Evolutionary conservation across 2,888 invertebrate species (phyloP), one percentile per base, ranked within the genome.

Genomic region (Drosophila kambysellisi): DNA sequence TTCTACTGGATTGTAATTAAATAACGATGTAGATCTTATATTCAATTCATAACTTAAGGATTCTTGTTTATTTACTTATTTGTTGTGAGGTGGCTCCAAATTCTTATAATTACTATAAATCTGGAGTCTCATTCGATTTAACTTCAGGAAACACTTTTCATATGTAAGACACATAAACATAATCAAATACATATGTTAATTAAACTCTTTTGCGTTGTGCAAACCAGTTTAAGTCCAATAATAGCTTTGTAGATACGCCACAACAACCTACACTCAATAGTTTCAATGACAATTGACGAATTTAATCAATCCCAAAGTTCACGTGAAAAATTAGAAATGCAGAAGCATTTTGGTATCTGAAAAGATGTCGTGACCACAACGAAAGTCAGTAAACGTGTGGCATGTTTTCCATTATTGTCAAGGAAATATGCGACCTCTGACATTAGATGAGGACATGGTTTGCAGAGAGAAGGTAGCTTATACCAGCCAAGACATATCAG

Each of bases 371-470:
- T 61, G 54, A 29, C 64, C 59, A 41, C 35, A 43, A 35, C 30
- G 29, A 35, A 51, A 12, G 0, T 4, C 41, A 61, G 8, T 35
- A 6, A 39, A 32, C 32, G 32, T 32, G 0, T 15, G 41, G 35
- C 12, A 53, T 7, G 43, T 60, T 60, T 29, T 25, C 33, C 11
- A 39, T 37, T 25, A 32, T 50, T 33, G 50, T 35, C 50, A 37
- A 8, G 48, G n/a, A 61, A 69, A 61, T 73, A 17, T 12, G 1
- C 61, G 81, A 81, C 68, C 76, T 76, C 46, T 61, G 67, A 60
- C 83, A 68, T 79, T 75, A 68, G 32, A 57, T 51, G 46, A 52
- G 51, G 29, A 43, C 58, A 20, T 17, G 32, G 9, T 17, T 39
- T 48, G 32, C 46, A 41, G 48, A 20, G 48, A 20, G 50, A 11